Base-by-base conservation (phyloP, 2,888 invertebrate species). In the Pachliopta kotzebuea region DNA sequence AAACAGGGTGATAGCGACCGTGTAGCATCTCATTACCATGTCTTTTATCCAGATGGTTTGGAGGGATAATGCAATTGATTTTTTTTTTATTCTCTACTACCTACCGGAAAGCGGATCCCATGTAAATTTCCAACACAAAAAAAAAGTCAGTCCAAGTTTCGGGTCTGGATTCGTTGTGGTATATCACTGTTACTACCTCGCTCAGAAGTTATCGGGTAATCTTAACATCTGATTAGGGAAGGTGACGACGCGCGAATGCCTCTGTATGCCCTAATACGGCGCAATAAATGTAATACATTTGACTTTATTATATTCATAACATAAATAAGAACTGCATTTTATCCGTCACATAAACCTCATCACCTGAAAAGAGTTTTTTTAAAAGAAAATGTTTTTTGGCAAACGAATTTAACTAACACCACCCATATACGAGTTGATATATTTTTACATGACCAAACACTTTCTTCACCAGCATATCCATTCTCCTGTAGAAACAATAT, bases 241-340 rank as follows among this genome's bases (percentile, higher is more conserved):
- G 21, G 17, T 26, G 45, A 23, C 20, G 26, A 58, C 58, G 49
- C 29, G 14, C 21, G 14, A 11, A 2, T n/a, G 18, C 20, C 18
- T 31, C 50, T 52, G 59, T 29, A 50, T 50, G 29, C 59, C 17
- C 45, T 2, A 31, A 59, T 23, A 52, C 11, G 21, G 59, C 24
- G 42, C 14, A 45, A 45, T 45, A 45, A 45, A 45, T 45, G 18
- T 18, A 45, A 3, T 45, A 45, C 45, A 45, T 18, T 1, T 11
- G 0, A 45, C 45, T n/a, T 45, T 8, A 45, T 45, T 45, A 45
- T 2, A 45, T n/a, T 45, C 18, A 45, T 45, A 45, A 11, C n/a
- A 45, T 45, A 45, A 18, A 45, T 45, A 45, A 18, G 45, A 45
- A n/a, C n/a, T 18, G n/a, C 18, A 45, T 45, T 45, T 45, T 18